A percentile compares a stretch with the other conserved stretches of the same genome.
Conservation (phyloP, 2,888 invertebrate genomes). For the Chironomus riparius region DNA sequence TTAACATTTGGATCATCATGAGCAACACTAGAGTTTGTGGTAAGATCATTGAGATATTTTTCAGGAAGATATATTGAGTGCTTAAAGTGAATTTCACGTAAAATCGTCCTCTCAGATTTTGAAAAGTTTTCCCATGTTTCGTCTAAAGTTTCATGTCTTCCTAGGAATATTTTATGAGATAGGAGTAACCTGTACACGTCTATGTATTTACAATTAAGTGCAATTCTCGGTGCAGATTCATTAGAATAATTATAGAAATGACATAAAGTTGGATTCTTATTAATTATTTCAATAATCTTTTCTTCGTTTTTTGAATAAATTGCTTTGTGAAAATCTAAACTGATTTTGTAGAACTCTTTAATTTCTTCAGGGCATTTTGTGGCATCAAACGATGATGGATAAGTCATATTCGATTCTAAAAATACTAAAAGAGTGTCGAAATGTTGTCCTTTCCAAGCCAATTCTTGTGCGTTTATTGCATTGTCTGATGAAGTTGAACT, state of each 20-base stretch:
- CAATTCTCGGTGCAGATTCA: background rate
- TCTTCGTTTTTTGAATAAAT: background rate
- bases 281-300: background rate
- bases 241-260: background rate
- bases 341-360: background rate
- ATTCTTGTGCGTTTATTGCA: background rate
- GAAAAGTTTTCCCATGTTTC: background rate
- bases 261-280: background rate
- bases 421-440: background rate
- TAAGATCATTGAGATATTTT: background rate
- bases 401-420: background rate
- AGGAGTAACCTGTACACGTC: background rate
- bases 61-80: background rate
- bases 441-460: background rate
- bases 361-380: background rate
- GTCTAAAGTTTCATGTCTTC: background rate
- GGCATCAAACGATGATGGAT: background rate
- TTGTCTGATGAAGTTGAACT: background rate
- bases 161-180: background rate
- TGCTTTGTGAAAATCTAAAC: background rate
- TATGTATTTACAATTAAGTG: background rate
- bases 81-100: background rate
- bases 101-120: background rate
- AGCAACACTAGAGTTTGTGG: background rate
- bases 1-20: background rate